Percentiles rank a stretch among this genome's conserved stretches.
phyloP scores from a whole-genome alignment of 2,797 vertebrate genomes.

The Cynopterus sphinx region DNA sequence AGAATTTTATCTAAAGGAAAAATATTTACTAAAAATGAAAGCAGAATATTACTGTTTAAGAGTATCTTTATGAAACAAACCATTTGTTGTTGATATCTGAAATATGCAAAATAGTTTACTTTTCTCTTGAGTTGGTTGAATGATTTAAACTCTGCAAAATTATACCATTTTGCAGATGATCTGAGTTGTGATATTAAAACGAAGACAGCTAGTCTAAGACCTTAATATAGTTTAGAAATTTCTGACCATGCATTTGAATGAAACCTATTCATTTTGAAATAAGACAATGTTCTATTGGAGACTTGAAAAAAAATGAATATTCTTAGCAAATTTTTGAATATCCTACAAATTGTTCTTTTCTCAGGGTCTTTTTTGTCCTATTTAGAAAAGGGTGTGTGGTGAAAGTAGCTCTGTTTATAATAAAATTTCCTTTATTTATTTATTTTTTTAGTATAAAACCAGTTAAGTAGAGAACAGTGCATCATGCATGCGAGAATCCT shows the following conservation, averaged over 20 bases:
- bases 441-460: conserved; percentile 2
- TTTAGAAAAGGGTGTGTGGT: background rate
- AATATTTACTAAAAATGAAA: background rate
- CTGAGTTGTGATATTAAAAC: background rate
- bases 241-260: background rate
- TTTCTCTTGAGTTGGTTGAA: background rate
- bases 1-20: background rate
- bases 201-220: background rate
- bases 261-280: background rate
- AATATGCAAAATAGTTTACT: background rate
- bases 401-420: conserved; percentile 34
- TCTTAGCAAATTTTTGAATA: conserved; percentile 34
- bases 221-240: background rate
- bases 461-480: conserved; percentile 69
- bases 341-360: background rate
- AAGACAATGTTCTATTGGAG: background rate
- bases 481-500: conserved; percentile 70
- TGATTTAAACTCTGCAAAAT: background rate
- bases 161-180: background rate
- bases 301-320: conserved; percentile 8
- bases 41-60: background rate
- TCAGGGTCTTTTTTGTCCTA: background rate
- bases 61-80: background rate
- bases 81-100: background rate
- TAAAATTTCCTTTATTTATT: background rate